These are phyloP conservation scores for Epicauta chinensis DNA, from an alignment of 1,140 invertebrate genomes.

Conservation along the genomic window DNA sequence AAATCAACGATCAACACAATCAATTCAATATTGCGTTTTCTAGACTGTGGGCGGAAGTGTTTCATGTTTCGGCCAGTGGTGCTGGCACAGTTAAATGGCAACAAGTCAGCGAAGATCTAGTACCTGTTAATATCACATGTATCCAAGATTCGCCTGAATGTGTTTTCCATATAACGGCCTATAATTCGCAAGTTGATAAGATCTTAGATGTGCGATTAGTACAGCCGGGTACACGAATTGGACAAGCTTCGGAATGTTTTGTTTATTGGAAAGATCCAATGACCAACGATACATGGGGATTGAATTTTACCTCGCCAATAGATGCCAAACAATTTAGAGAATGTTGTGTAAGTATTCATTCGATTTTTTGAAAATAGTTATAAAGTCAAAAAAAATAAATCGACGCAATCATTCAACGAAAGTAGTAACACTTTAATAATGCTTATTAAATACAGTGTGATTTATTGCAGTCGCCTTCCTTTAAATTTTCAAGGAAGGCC, in stretches of 20 bases:
- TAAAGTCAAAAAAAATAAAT: too few species aligned
- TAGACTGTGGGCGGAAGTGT: constrained; percentile 96
- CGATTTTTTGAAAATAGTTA: too few species aligned
- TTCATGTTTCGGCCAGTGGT: constrained; percentile 87
- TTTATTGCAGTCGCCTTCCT: constrained; percentile 87
- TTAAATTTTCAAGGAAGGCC: constrained; percentile 95
- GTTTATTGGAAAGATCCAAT: constrained; percentile 97
- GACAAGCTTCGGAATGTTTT: constrained; percentile 96
- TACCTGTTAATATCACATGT: constrained; percentile 95
- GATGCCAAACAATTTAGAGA: constrained; percentile 96
- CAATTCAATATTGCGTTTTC: constrained; percentile 26
- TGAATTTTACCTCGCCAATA: constrained; percentile 94
- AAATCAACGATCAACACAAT: background rate
- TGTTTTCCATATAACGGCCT: constrained; percentile 96
- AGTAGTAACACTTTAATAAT: constrained; percentile 27
- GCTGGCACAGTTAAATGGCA: constrained; percentile 91
- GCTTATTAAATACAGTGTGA: constrained; percentile 48
- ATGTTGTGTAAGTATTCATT: constrained; percentile 87
- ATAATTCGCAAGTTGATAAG: constrained; percentile 97
- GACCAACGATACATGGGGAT: constrained; percentile 96
- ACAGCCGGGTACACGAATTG: constrained; percentile 96
- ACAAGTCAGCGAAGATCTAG: constrained; percentile 94
- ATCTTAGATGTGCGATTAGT: constrained; percentile 94
- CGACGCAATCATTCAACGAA: too few species aligned
- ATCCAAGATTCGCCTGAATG: constrained; percentile 93